Evolutionary conservation across 1,140 invertebrate species (phyloP).

Genomic region (Bombus confusus): DNA sequence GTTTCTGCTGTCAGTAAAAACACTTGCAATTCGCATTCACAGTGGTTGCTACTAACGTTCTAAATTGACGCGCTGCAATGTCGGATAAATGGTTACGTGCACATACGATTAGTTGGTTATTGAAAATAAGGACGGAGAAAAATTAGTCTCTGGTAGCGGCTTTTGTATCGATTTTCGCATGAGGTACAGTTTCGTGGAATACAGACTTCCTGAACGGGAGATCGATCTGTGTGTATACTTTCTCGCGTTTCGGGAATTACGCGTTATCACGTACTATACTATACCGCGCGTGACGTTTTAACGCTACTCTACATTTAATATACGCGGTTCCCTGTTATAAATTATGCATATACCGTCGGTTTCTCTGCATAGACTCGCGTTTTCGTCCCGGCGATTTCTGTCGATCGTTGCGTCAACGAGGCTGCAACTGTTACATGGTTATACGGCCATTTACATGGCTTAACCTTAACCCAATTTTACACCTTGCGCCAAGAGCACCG

Average conservation of each 20-base stretch:
- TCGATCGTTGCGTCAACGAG: constrained; percentile 47
- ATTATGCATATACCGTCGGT: constrained; percentile 20
- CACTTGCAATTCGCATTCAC: neutral
- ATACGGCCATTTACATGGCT: constrained; percentile 60
- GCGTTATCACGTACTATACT: constrained; percentile 10
- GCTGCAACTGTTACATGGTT: constrained; percentile 61
- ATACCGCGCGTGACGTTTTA: neutral
- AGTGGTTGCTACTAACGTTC: neutral
- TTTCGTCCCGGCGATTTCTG: constrained; percentile 24
- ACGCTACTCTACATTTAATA: constrained; percentile 35
- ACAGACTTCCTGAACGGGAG: neutral
- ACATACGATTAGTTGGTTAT: neutral
- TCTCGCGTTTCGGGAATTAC: constrained; percentile 31
- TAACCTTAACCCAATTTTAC: constrained; percentile 75
- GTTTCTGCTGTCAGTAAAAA: neutral
- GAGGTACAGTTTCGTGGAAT: neutral
- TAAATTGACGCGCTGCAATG: neutral
- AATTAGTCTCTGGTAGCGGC: neutral
- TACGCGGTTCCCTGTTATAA: constrained; percentile 14
- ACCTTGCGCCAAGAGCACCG: constrained; percentile 41
- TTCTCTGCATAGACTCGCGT: neutral
- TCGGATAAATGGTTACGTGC: neutral
- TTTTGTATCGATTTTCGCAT: neutral
- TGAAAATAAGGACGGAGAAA: neutral
- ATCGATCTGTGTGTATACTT: constrained; percentile 50